phyloP scores from a whole-genome alignment of 2,113 vertebrate species.

The Microcebus tavaratra region DNA sequence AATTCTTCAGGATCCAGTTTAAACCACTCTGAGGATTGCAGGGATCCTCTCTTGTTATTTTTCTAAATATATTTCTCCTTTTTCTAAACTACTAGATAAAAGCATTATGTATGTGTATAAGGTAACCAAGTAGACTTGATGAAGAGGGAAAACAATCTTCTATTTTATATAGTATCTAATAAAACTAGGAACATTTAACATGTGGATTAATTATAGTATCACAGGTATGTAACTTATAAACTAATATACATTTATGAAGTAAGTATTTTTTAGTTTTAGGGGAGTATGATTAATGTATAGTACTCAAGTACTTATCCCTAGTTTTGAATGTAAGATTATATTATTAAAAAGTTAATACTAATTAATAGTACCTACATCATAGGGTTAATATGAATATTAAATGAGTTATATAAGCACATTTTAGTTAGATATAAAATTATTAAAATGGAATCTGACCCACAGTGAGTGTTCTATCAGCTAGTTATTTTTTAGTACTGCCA shows the following conservation, averaged over 20 bases:
- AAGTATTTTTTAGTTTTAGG: background rate
- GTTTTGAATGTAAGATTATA: background rate
- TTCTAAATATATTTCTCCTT: background rate
- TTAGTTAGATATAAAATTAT: background rate
- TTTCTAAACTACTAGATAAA: background rate
- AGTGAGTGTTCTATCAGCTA: background rate
- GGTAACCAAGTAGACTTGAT: background rate
- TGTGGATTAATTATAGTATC: background rate
- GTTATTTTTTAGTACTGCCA: background rate
- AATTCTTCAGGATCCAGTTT: background rate
- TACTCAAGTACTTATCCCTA: background rate
- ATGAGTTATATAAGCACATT: background rate
- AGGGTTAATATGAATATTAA: background rate
- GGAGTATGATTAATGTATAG: background rate
- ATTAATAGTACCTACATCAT: background rate
- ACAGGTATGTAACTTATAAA: background rate
- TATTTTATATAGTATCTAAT: background rate
- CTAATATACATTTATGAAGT: background rate
- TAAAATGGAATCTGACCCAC: background rate
- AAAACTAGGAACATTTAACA: background rate
- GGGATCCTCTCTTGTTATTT: background rate
- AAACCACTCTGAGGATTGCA: background rate
- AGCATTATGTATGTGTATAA: background rate
- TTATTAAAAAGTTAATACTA: background rate
- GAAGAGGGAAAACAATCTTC: background rate